Conservation (phyloP, 2,888 invertebrate species). For the Caenorhabditis parvicauda region DNA sequence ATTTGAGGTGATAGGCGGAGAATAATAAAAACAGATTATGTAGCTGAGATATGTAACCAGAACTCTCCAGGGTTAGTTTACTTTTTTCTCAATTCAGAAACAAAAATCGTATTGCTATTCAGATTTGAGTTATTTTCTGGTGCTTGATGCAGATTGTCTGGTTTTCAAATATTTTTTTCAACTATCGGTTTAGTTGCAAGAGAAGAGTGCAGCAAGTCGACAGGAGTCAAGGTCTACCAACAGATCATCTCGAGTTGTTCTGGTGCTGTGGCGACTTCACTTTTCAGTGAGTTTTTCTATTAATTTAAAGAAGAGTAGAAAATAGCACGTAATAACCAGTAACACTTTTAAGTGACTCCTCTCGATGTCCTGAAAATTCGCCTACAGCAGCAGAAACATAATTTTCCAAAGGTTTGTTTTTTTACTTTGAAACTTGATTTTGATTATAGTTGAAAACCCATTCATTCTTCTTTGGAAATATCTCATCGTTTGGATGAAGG, state of each 20-base stretch:
- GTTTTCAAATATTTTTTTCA: background rate
- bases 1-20: no score
- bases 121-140: background rate
- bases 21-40: no score
- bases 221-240: slow-evolving; percentile 19
- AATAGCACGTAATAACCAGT: background rate
- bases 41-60: no score
- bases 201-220: background rate
- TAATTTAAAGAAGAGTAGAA: background rate
- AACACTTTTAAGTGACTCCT: slow-evolving; percentile 73
- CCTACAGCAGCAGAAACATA: slow-evolving; percentile 88
- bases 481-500: no score
- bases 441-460: no score
- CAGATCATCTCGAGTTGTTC: slow-evolving; percentile 42
- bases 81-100: background rate
- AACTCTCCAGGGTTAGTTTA: no score
- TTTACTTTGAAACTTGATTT: no score
- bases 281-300: slow-evolving; percentile 36
- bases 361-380: slow-evolving; percentile 98
- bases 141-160: slow-evolving; percentile 1
- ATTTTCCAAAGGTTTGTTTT: slow-evolving; percentile 71
- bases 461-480: no score
- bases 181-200: background rate
- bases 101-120: background rate
- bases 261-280: slow-evolving; percentile 50